Evolutionary conservation across 1,140 invertebrate species (phyloP), one percentile per base, ranked within the genome.

Genomic region (Panagrolaimus sp.): DNA sequence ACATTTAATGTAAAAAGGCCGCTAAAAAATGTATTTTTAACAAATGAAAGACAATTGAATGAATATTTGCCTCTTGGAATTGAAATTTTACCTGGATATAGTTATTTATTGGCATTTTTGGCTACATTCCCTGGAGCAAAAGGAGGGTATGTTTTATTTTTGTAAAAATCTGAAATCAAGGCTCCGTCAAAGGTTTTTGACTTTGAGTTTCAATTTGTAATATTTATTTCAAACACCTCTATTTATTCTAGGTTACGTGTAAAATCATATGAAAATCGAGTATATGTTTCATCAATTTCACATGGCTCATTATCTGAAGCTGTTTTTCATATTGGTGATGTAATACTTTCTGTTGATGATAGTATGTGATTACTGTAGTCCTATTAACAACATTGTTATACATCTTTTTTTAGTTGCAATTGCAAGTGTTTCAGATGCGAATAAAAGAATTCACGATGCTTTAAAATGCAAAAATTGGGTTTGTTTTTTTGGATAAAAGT

Each of bases 331-430:
- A 16, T 57, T 8, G 51, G 51, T 2, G 51, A 57, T 57, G 27
- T 57, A 9, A 57, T 57, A 20, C 51, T 57, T 25, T 57, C 51
- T 11, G 51, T 57, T 20, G 51, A 57, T 57, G 51, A 57, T 27
- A 7, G 31, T 38, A 38, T 4, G 31, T 4, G 7, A 4, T 38
- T 38, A 38, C 2, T 38, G 7, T 38, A 38, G 2, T 38, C 2
- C 2, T 38, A 38, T 38, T 38, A 38, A n/a, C n/a, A n/a, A n/a
- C n/a, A n/a, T n/a, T n/a, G n/a, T 38, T 38, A 38, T 38, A 38
- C 7, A 38, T 4, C 2, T 38, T 38, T 38, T 38, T 38, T 38
- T 38, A 38, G 27, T 57, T 11, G 51, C 51, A 25, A 27, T 57
- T 20, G 51, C 51, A 20, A 25, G 20, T 1, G 51, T 57, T 16